Evolutionary conservation across 2,888 invertebrate genomes (phyloP), one percentile per base, ranked within the genome.

Genomic region (Alviniconcha strummeri): DNA sequence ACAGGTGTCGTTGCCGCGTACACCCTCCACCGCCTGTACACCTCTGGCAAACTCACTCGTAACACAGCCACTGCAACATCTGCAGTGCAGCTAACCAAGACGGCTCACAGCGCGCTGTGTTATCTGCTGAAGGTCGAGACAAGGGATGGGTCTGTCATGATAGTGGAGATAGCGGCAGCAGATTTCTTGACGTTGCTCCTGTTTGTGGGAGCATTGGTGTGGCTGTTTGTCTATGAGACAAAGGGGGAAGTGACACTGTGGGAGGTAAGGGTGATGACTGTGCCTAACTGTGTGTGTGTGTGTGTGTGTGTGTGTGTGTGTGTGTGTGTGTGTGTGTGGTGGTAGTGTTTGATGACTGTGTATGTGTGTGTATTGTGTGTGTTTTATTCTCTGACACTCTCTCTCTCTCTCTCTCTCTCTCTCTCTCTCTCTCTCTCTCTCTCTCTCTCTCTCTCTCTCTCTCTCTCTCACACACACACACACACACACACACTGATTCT

Each of bases 31-130:
- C 90, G 91, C 79, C 85, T 91, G 76, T 86, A 90, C 52, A 83
- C 88, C n/a, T 88, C 89, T n/a, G 86, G 87, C 19, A 90, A 89
- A 81, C 85, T 90, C 11, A 85, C 88, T 5, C 81, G 83, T 36
- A 77, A 84, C 17, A 71, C 87, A 0, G 89, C 89, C n/a, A 86
- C 88, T 17, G 79, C 89, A 3, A 86, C 89, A 78, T 87, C 89
- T 19, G 88, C 90, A 1, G 71, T 90, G 36, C 90, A 91, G 76
- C 71, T 90, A 15, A 89, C 90, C 36, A 91, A 91, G 83, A 88
- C 88, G 0, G 67, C 89, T 9, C 83, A 85, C 17, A 87, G 88
- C 15, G 79, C 89, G 57, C 84, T 90, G 67, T 84, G 88, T 72
- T 87, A 88, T 75, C 64, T 88, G 77, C 82, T 81, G 64, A 78